A percentile compares a stretch with the other conserved stretches of the same genome.
Evolutionary conservation across 2,888 invertebrate genomes (phyloP).

Genomic region (Blastobasis adustella): DNA sequence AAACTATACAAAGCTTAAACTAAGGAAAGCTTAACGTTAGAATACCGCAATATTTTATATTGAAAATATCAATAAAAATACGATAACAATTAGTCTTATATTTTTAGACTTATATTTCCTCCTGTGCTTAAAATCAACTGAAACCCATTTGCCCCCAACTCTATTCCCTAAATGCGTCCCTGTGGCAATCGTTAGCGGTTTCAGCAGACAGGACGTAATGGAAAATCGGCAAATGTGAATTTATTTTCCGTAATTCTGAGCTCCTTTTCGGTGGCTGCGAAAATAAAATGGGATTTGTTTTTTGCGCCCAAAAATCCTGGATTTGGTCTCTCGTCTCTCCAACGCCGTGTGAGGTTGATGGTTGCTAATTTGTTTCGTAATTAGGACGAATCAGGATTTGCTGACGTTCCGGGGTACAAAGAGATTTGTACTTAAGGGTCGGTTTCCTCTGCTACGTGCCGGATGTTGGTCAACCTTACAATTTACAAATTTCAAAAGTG

Average conservation of each 20-base stretch:
- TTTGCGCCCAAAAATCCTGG: conserved; percentile 12
- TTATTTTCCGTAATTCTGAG: conserved; percentile 12
- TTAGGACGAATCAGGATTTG: conserved; percentile 1
- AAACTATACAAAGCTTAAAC: too few relatives aligned
- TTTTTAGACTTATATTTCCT: not conserved
- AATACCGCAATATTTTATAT: too few relatives aligned
- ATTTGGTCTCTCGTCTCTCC: conserved; percentile 9
- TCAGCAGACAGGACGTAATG: conserved; percentile 42
- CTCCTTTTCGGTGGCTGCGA: conserved; percentile 31
- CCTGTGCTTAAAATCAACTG: too few relatives aligned
- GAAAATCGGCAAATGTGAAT: conserved; percentile 45
- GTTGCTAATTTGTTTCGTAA: conserved; percentile 11
- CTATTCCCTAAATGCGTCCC: not conserved
- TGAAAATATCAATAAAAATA: too few relatives aligned
- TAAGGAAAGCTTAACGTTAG: too few relatives aligned
- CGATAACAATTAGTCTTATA: too few relatives aligned
- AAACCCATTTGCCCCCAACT: too few relatives aligned
- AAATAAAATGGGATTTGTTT: conserved; percentile 39
- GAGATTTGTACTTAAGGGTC: too few relatives aligned
- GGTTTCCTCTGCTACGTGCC: too few relatives aligned
- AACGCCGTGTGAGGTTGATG: conserved; percentile 4
- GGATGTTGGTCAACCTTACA: too few relatives aligned
- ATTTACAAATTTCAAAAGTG: too few relatives aligned
- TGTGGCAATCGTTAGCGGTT: conserved; percentile 55
- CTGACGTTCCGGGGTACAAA: too few relatives aligned